phyloP scores from a whole-genome alignment of 2,113 vertebrate species.

The Caracal caracal region DNA sequence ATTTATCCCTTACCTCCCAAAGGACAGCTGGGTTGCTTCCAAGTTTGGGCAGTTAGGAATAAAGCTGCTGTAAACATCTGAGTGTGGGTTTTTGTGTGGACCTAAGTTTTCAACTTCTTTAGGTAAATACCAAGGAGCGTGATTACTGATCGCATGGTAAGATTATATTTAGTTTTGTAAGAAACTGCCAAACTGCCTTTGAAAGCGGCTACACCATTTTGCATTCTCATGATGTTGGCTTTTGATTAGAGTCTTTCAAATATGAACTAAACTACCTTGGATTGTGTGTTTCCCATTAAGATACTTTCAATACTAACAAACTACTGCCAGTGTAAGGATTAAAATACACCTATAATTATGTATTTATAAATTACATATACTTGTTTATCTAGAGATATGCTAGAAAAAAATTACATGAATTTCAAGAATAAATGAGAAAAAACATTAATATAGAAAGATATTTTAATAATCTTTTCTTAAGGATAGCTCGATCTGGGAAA shows the following conservation, averaged over 20 bases:
- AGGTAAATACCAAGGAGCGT: not conserved
- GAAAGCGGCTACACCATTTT: not conserved
- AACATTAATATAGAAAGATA: not conserved
- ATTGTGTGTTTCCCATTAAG: not conserved
- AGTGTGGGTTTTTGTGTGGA: not conserved
- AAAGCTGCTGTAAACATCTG: not conserved
- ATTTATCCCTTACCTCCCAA: not conserved
- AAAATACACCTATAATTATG: not conserved
- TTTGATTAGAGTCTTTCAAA: not conserved
- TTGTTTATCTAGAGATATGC: not conserved
- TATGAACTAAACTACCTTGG: not conserved
- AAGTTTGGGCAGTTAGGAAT: not conserved
- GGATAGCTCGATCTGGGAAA: not conserved
- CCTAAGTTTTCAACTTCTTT: not conserved
- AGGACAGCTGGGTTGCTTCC: not conserved
- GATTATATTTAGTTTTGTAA: not conserved
- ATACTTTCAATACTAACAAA: not conserved
- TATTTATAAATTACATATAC: not conserved
- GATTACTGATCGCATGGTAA: not conserved
- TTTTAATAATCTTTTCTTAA: not conserved
- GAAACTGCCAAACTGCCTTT: not conserved
- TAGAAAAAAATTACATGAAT: not conserved
- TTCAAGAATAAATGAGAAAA: not conserved
- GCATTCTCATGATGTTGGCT: not conserved
- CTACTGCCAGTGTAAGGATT: not conserved